Conservation (phyloP, 2,797 vertebrate species). For the Philypnodon macrostomus region DNA sequence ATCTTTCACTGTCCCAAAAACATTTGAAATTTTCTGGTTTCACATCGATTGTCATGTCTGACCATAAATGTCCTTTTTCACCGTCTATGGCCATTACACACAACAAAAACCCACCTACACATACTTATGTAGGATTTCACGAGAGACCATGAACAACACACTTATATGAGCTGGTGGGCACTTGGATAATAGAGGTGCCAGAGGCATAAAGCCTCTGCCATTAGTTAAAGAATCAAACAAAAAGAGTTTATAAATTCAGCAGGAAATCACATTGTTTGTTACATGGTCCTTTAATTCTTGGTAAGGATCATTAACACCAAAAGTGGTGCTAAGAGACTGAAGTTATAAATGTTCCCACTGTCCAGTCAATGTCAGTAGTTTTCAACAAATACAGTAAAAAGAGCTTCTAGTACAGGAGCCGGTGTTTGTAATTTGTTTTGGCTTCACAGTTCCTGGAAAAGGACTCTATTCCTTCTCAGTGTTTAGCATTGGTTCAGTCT, state of each 20-base stretch:
- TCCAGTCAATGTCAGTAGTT: slow-evolving; percentile 44
- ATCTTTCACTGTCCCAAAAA: slow-evolving; percentile 52
- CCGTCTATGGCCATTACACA: slow-evolving; percentile 67
- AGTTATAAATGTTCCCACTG: slow-evolving; percentile 43
- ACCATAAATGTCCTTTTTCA: slow-evolving; percentile 67
- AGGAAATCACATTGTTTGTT: slow-evolving; percentile 59
- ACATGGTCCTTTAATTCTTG: slow-evolving; percentile 58
- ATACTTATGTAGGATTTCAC: slow-evolving; percentile 66
- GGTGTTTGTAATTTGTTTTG: slow-evolving; percentile 62
- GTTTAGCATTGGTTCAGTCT: slow-evolving; percentile 21
- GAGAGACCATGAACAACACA: slow-evolving; percentile 90
- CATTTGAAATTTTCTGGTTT: slow-evolving; percentile 58
- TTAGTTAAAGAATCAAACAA: slow-evolving; percentile 81
- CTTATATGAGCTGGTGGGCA: slow-evolving; percentile 94
- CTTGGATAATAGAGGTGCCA: slow-evolving; percentile 94
- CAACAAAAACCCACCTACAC: slow-evolving; percentile 71
- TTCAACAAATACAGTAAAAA: slow-evolving; percentile 64
- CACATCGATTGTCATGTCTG: slow-evolving; percentile 90
- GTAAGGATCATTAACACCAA: slow-evolving; percentile 36
- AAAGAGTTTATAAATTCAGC: slow-evolving; percentile 74
- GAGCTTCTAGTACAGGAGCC: slow-evolving; percentile 45
- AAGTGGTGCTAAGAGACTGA: slow-evolving; percentile 47
- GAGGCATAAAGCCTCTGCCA: slow-evolving; percentile 86
- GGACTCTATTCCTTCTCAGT: slow-evolving; percentile 34
- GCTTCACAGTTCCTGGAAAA: slow-evolving; percentile 57